Base-by-base conservation (phyloP, 2,888 invertebrate genomes). In the Rhagonycha fulva region DNA sequence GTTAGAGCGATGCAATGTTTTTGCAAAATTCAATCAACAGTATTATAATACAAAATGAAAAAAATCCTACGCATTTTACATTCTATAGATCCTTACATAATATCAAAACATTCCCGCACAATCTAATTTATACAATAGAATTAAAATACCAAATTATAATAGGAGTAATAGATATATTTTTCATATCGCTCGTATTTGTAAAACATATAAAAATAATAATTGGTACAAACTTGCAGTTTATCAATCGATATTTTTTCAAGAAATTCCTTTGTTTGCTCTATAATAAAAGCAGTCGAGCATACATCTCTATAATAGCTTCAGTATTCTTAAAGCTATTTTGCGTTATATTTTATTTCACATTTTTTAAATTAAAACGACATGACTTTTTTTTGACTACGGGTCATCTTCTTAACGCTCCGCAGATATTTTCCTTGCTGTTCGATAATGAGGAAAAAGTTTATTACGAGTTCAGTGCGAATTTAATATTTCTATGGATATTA, bases 1-100 rank as follows among this genome's bases (percentile, higher is more conserved):
- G 79, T 75, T 78, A 79, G 82, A 82, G 83, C 81, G 81, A 84
- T 85, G 85, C 86, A 83, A 86, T 86, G 86, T 85, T 81, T 83
- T 82, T 83, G 82, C 85, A 82, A 83, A 82, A 77, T 81, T 81
- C 79, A 81, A 82, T 82, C 83, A 83, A 77, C 81, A 78, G 76
- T 80, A 81, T 73, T 79, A 82, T 79, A 82, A 79, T 79, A 81
- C 84, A 80, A 83, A 83, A 79, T 84, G 86, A 85, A 85, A 86
- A 77, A 83, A 86, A 70, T 84, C 83, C 74, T 84, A 84, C 80
- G 84, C 84, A 79, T 82, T 83, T 28, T 83, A 82, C 79, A 83
- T 84, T 81, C 85, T 85, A 82, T 86, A 85, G 82, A 83, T 78
- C 75, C 68, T 70, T 72, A 71, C 73, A 82, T 82, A 80, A 80